Conservation (phyloP, 2,888 invertebrate species). For the Leuctra nigra region DNA sequence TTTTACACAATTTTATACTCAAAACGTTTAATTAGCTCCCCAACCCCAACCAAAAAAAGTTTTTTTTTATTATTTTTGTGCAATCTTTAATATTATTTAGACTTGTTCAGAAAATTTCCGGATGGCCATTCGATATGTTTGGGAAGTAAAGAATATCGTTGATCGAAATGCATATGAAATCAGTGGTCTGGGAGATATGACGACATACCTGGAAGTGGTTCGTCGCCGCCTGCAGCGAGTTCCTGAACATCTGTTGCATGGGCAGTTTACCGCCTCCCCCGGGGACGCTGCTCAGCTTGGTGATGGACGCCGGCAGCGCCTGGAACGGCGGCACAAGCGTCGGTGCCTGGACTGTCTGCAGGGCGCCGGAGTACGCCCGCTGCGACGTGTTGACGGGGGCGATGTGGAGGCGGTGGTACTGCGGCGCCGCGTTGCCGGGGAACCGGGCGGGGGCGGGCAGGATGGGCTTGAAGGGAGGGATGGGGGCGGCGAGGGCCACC, state of each 20-base stretch:
- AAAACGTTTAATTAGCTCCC: too few relatives aligned
- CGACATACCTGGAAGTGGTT: constrained; percentile 34
- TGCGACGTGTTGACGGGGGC: constrained; percentile 17
- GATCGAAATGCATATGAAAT: background rate
- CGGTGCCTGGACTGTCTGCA: constrained; percentile 36
- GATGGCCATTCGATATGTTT: too few relatives aligned
- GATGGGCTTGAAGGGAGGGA: constrained; percentile 74
- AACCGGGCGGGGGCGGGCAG: constrained; percentile 50
- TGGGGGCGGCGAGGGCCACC: constrained; percentile 59
- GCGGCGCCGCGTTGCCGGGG: background rate
- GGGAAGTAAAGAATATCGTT: too few relatives aligned
- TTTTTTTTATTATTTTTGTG: too few relatives aligned
- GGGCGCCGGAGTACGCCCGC: constrained; percentile 23
- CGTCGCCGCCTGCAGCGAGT: constrained; percentile 39
- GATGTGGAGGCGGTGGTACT: constrained; percentile 21
- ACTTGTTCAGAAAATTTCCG: too few relatives aligned
- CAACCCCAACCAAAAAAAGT: too few relatives aligned
- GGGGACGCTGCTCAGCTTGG: constrained; percentile 47
- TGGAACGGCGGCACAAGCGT: constrained; percentile 47
- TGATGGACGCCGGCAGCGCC: constrained; percentile 49
- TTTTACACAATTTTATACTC: too few relatives aligned
- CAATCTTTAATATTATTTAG: too few relatives aligned
- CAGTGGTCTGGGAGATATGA: background rate
- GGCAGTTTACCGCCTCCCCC: constrained; percentile 15
- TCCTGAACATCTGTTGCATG: constrained; percentile 39